Evolutionary conservation across 2,113 vertebrate species (phyloP).

Genomic region (Podiceps cristatus): DNA sequence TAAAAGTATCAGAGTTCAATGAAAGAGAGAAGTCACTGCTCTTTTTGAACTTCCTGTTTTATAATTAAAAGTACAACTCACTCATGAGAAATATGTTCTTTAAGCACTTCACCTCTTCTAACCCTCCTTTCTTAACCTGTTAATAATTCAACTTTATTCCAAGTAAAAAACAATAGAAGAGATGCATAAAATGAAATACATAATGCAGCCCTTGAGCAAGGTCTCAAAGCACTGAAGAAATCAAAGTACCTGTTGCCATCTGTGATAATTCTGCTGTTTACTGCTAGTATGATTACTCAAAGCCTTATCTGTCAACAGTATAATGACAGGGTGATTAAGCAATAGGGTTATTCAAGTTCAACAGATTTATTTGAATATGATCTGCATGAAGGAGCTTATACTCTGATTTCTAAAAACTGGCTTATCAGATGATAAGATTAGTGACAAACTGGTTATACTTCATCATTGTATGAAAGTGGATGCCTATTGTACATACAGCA

Average conservation of each 20-base stretch:
- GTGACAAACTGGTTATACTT: not conserved
- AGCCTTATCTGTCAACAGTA: not conserved
- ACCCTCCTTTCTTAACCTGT: not conserved
- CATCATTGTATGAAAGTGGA: not conserved
- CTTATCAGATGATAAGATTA: not conserved
- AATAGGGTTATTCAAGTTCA: constrained; percentile 8
- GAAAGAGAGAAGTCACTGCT: not conserved
- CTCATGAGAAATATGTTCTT: not conserved
- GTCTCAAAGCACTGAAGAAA: constrained; percentile 20
- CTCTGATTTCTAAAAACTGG: not conserved
- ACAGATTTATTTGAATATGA: not conserved
- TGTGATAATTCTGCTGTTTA: not conserved
- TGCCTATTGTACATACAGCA: not conserved
- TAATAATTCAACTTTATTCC: not conserved
- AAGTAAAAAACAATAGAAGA: not conserved
- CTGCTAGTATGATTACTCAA: not conserved
- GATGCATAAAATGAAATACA: not conserved
- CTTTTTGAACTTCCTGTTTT: not conserved
- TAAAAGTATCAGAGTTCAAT: not conserved
- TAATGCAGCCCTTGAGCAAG: not conserved
- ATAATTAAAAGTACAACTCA: not conserved
- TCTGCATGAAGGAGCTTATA: not conserved
- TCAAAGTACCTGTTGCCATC: not conserved
- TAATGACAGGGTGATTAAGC: not conserved
- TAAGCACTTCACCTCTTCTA: not conserved